phyloP scores from a whole-genome alignment of 2,113 vertebrate genomes.

The Morone chrysops region DNA sequence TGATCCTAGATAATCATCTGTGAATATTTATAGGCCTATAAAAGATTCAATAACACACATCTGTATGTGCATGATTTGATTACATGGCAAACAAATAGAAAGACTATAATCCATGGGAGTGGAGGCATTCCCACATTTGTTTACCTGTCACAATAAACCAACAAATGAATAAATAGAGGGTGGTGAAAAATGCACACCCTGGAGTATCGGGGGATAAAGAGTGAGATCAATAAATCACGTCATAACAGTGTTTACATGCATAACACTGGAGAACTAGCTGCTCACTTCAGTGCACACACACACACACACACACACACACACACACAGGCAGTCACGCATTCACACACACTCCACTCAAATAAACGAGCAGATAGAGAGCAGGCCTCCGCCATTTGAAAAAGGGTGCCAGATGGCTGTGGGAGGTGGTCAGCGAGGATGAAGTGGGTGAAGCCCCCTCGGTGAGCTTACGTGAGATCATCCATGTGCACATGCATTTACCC shows the following conservation, averaged over 20 bases:
- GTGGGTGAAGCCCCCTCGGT: constrained; percentile 60
- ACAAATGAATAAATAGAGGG: constrained; percentile 39
- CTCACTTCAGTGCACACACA: constrained; percentile 39
- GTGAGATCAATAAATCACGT: constrained; percentile 51
- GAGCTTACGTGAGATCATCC: constrained; percentile 73
- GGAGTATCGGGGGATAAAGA: constrained; percentile 29
- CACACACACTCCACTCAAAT: constrained; percentile 27
- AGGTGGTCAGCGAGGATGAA: constrained; percentile 69
- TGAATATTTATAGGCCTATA: constrained; percentile 37
- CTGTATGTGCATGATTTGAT: constrained; percentile 27
- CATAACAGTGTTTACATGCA: constrained; percentile 53
- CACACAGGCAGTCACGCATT: constrained; percentile 41
- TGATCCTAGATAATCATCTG: constrained; percentile 20
- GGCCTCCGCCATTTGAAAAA: constrained; percentile 37
- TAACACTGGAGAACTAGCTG: constrained; percentile 24
- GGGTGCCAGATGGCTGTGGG: constrained; percentile 71
- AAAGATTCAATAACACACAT: constrained; percentile 46
- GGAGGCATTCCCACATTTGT: constrained; percentile 21
- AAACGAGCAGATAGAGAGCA: constrained; percentile 27
- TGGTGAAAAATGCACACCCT: constrained; percentile 19
- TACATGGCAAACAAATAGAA: constrained; percentile 20
- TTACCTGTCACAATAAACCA: constrained; percentile 39
- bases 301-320: constrained; percentile 34
- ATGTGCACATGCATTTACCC: constrained; percentile 55
- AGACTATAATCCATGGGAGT: background rate